These are phyloP conservation scores for Pseudoatta argentina DNA, from an alignment of 1,140 invertebrate genomes.

Conservation along the genomic window DNA sequence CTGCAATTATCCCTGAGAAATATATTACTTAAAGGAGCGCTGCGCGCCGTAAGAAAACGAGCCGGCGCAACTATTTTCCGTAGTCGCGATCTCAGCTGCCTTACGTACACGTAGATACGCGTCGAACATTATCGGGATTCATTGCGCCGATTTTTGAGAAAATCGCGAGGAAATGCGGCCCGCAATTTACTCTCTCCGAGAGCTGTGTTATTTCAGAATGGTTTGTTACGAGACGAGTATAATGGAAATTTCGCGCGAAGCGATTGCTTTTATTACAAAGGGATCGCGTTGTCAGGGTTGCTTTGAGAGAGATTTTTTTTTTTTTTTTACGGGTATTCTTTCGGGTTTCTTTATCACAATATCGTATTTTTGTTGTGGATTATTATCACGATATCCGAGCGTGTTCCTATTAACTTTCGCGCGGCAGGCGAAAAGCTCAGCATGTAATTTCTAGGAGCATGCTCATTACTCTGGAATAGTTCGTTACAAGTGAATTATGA, in stretches of 20 bases:
- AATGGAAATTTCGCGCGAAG: constrained; percentile 50
- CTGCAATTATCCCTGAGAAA: constrained; percentile 78
- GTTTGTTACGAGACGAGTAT: constrained; percentile 44
- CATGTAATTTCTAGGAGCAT: constrained; percentile 56
- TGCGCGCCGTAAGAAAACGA: constrained; percentile 47
- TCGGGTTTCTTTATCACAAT: constrained; percentile 12
- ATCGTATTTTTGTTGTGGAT: constrained; percentile 33
- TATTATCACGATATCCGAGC: constrained; percentile 47
- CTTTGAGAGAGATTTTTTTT: neutral
- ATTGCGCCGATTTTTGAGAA: constrained; percentile 51
- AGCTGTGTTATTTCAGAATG: constrained; percentile 37
- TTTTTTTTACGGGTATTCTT: constrained; percentile 18
- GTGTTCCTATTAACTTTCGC: constrained; percentile 60
- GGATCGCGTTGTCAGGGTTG: constrained; percentile 35
- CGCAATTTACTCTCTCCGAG: constrained; percentile 40
- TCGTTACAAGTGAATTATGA: constrained; percentile 58
- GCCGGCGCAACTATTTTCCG: constrained; percentile 71
- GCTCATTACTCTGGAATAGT: constrained; percentile 50
- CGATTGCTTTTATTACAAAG: constrained; percentile 41
- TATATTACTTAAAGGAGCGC: constrained; percentile 76
- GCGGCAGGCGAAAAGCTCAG: constrained; percentile 46
- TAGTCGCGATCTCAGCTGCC: constrained; percentile 58
- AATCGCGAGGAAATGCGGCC: constrained; percentile 41
- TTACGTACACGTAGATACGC: constrained; percentile 42
- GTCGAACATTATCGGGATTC: constrained; percentile 58